Evolutionary conservation across 2,888 invertebrate genomes (phyloP).

Genomic region (Epistrophe grossulariae): DNA sequence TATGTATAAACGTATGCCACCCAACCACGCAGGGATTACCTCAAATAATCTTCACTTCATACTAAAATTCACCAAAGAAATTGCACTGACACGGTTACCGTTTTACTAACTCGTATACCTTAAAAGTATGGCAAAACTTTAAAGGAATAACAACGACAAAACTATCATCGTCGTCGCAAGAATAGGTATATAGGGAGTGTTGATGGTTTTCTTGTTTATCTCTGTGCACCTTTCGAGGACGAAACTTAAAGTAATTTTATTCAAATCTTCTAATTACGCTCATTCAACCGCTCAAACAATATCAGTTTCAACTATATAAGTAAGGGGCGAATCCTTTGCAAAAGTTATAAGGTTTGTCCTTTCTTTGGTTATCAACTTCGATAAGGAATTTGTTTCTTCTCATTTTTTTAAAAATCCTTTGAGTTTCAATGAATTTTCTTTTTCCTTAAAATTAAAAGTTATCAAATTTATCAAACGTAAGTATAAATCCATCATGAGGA

Average conservation of each 20-base stretch:
- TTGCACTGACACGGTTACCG: conserved; percentile 51
- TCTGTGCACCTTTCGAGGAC: conserved; percentile 39
- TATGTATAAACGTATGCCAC: neutral
- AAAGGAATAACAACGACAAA: conserved; percentile 29
- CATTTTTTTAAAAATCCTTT: neutral
- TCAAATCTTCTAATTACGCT: conserved; percentile 70
- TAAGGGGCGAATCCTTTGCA: conserved; percentile 3
- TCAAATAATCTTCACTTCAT: conserved; percentile 46
- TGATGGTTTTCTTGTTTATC: conserved; percentile 46
- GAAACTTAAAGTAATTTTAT: conserved; percentile 63
- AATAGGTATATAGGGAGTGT: neutral
- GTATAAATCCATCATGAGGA: neutral
- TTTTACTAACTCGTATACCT: neutral
- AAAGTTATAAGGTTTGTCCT: neutral
- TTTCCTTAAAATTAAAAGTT: neutral
- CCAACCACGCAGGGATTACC: conserved; percentile 47
- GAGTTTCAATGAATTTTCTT: neutral
- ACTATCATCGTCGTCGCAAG: neutral
- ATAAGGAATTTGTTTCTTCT: neutral
- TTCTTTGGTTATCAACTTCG: neutral
- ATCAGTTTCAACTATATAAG: conserved; percentile 28
- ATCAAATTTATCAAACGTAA: neutral
- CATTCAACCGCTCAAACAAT: conserved; percentile 57
- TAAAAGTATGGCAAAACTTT: neutral
- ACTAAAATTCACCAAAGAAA: conserved; percentile 58